Evolutionary conservation across 2,797 vertebrate species (phyloP).

Genomic region (Xerus rutilus): DNA sequence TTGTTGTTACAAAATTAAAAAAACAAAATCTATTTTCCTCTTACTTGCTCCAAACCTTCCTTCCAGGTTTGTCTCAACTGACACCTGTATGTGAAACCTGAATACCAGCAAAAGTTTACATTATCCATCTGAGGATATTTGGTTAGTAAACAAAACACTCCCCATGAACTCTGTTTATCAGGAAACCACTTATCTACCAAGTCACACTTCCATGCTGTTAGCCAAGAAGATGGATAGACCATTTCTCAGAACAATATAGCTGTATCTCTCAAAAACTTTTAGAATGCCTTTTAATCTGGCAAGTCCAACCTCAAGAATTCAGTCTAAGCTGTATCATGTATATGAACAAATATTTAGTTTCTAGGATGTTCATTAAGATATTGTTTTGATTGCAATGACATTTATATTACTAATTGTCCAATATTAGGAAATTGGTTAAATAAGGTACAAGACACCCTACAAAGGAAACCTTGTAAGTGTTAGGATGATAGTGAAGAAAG

Average conservation of each 20-base stretch:
- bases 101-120: conserved; percentile 23
- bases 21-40: not conserved
- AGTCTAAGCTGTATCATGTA: not conserved
- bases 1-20: not conserved
- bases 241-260: conserved; percentile 2
- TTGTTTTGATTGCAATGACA: not conserved
- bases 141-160: not conserved
- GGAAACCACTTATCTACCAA: not conserved
- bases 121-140: not conserved
- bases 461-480: not conserved
- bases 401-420: not conserved
- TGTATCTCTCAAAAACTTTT: not conserved
- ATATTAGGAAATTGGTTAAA: not conserved
- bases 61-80: not conserved
- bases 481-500: not conserved
- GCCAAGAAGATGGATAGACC: not conserved
- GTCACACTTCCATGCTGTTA: not conserved
- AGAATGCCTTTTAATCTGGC: not conserved
- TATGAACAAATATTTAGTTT: not conserved
- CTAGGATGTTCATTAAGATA: not conserved
- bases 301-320: not conserved
- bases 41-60: not conserved
- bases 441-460: not conserved
- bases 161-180: conserved; percentile 21
- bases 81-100: not conserved